Percentiles rank a stretch among this genome's conserved stretches.
phyloP scores from a whole-genome alignment of 2,797 vertebrate genomes.

The Pitangus sulphuratus region DNA sequence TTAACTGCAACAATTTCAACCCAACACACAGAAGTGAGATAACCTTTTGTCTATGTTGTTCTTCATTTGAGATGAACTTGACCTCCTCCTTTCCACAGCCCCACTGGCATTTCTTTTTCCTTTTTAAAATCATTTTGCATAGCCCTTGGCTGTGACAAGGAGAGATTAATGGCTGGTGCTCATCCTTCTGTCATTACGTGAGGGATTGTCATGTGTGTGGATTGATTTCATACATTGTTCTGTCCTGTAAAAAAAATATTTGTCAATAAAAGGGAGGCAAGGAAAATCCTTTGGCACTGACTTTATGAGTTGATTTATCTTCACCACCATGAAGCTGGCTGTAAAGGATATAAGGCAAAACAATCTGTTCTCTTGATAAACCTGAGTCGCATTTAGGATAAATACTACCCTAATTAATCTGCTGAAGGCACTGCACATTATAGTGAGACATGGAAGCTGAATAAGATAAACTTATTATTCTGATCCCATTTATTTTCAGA shows the following conservation, averaged over 20 bases:
- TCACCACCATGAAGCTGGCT: background rate
- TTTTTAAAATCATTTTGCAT: slow-evolving; percentile 4
- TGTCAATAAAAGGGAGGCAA: slow-evolving; percentile 53
- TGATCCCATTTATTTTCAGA: background rate
- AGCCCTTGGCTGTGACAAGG: slow-evolving; percentile 11
- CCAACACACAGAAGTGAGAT: background rate
- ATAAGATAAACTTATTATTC: background rate
- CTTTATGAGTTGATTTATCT: slow-evolving; percentile 45
- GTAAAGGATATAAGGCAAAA: slow-evolving; percentile 7
- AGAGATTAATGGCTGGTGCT: slow-evolving; percentile 31
- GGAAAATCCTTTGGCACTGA: slow-evolving; percentile 34
- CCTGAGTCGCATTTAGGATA: slow-evolving; percentile 18
- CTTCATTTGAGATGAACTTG: background rate
- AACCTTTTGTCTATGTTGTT: background rate
- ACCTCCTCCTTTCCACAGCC: background rate
- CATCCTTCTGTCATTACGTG: slow-evolving; percentile 6
- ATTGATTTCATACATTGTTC: slow-evolving; percentile 37
- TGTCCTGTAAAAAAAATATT: slow-evolving; percentile 49
- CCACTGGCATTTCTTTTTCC: background rate
- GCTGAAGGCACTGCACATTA: background rate
- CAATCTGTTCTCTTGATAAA: slow-evolving; percentile 46
- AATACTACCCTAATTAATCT: slow-evolving; percentile 8
- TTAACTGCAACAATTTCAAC: background rate
- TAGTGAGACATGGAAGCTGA: background rate
- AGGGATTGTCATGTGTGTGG: background rate